Evolutionary conservation across 2,888 invertebrate genomes (phyloP).

Genomic region (Holacanthella duospinosa): DNA sequence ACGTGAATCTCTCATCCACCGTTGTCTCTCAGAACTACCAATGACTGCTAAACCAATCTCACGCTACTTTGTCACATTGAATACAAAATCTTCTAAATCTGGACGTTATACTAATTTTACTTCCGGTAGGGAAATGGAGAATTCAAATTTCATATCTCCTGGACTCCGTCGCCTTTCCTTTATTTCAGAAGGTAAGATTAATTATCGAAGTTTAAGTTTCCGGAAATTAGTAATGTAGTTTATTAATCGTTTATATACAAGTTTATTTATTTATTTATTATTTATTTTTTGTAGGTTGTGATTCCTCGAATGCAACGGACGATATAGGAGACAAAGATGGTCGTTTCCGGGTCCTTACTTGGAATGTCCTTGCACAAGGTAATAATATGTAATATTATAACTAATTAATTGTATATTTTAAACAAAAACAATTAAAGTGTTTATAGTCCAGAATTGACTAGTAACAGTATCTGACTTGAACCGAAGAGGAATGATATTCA

Average conservation of each 20-base stretch:
- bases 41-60: slow-evolving; percentile 44
- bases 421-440: neutral
- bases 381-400: slow-evolving; percentile 32
- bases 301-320: slow-evolving; percentile 27
- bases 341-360: slow-evolving; percentile 54
- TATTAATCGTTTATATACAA: too few relatives aligned
- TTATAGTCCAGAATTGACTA: too few relatives aligned
- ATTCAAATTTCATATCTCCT: neutral
- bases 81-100: neutral
- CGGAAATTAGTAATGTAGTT: neutral
- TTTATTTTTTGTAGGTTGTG: slow-evolving; percentile 21
- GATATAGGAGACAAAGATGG: slow-evolving; percentile 43
- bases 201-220: neutral
- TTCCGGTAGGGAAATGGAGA: neutral
- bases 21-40: slow-evolving; percentile 47
- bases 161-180: slow-evolving; percentile 22
- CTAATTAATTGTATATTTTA: too few relatives aligned
- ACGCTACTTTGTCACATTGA: slow-evolving; percentile 32
- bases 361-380: slow-evolving; percentile 64
- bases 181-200: slow-evolving; percentile 21
- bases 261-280: too few relatives aligned
- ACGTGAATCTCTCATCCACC: slow-evolving; percentile 47
- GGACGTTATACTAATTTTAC: neutral
- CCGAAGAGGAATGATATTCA: too few relatives aligned
- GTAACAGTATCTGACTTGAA: too few relatives aligned